phyloP scores from a whole-genome alignment of 2,113 vertebrate genomes.

The Pituophis catenifer region DNA sequence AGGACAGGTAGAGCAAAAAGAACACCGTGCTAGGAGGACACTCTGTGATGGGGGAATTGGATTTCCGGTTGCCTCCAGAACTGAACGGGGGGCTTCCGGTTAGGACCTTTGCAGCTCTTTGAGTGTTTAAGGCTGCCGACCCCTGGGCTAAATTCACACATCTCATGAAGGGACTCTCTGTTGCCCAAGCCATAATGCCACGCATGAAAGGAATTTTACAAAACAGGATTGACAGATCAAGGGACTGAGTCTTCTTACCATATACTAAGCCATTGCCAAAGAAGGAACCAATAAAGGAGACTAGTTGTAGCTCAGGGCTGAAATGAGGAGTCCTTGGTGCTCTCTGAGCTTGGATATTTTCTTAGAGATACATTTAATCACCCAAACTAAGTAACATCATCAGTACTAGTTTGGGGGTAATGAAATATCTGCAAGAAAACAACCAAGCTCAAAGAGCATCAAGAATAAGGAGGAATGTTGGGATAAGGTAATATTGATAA shows the following conservation, averaged over 20 bases:
- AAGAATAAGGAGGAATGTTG: too few species aligned
- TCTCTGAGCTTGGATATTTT: not conserved
- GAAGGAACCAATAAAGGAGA: not conserved
- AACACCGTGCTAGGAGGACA: too few species aligned
- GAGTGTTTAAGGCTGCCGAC: too few species aligned
- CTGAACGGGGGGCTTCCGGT: too few species aligned
- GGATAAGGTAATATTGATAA: too few species aligned
- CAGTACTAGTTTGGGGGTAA: not conserved
- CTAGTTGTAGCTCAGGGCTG: not conserved
- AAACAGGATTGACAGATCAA: not conserved
- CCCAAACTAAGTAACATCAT: not conserved
- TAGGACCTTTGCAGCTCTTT: too few species aligned
- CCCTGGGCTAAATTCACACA: not conserved
- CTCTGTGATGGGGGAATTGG: too few species aligned
- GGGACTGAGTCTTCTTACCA: not conserved
- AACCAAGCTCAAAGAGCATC: too few species aligned
- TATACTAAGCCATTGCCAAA: not conserved
- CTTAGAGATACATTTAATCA: not conserved
- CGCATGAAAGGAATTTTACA: not conserved
- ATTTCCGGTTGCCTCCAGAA: too few species aligned
- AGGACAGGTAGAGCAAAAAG: too few species aligned
- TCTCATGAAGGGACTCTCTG: not conserved
- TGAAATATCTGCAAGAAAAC: not conserved
- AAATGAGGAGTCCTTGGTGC: not conserved
- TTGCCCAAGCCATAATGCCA: not conserved